phyloP scores from a whole-genome alignment of 1,140 invertebrate species.

The Pseudobourletiella spinata region DNA sequence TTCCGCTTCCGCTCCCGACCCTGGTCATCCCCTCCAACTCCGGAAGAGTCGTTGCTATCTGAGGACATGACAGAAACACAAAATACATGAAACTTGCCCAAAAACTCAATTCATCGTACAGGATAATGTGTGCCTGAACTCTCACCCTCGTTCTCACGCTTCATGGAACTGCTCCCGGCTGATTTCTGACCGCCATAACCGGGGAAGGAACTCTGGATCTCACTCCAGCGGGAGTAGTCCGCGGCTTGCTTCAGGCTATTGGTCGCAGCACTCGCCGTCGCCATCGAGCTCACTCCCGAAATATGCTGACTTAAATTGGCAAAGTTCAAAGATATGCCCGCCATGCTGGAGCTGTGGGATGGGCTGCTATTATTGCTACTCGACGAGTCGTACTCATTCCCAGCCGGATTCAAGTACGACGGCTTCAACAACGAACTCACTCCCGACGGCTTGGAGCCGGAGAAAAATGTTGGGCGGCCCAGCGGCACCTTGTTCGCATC shows the following conservation, averaged over 20 bases:
- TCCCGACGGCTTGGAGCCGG: neutral
- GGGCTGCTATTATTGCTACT: too few species aligned
- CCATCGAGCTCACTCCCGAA: neutral
- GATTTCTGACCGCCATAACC: too few species aligned
- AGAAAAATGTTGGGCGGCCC: constrained; percentile 10
- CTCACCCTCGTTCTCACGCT: neutral
- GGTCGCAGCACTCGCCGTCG: neutral
- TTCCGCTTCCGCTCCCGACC: constrained; percentile 43
- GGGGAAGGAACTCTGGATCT: too few species aligned
- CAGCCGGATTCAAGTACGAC: constrained; percentile 11
- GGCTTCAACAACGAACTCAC: constrained; percentile 25
- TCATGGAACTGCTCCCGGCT: neutral
- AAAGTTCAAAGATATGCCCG: neutral
- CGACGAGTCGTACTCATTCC: neutral
- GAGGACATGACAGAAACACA: neutral
- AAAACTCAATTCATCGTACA: neutral
- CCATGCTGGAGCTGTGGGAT: neutral
- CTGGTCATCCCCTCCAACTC: neutral
- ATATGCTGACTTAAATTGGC: neutral
- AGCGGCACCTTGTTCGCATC: constrained; percentile 30
- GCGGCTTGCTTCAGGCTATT: neutral
- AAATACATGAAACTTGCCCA: neutral
- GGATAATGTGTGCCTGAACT: too few species aligned
- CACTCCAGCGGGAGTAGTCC: neutral
- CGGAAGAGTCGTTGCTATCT: constrained; percentile 2